Conservation (phyloP, 2,888 invertebrate species). For the Lordiphosa andalusiaca region DNA sequence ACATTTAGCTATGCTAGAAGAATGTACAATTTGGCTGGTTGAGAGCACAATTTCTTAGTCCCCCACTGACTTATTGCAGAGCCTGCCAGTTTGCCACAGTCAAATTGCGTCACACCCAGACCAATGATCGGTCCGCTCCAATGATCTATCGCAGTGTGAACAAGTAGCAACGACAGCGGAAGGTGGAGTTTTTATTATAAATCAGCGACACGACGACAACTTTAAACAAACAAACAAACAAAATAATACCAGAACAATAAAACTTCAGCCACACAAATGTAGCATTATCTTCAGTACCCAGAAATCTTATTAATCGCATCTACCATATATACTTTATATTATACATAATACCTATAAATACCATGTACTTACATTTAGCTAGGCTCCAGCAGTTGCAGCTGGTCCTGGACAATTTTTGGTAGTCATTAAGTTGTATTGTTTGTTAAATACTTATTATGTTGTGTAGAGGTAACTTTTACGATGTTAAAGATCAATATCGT, state of each 20-base stretch:
- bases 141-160: slow-evolving; percentile 82
- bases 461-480: slow-evolving; percentile 27
- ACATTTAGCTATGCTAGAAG: slow-evolving; percentile 10
- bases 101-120: slow-evolving; percentile 92
- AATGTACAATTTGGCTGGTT: slow-evolving; percentile 27
- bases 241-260: not conserved
- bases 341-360: slow-evolving; percentile 1
- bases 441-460: slow-evolving; percentile 47
- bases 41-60: slow-evolving; percentile 11
- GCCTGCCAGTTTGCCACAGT: slow-evolving; percentile 93
- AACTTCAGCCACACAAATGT: slow-evolving; percentile 34
- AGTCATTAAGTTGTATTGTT: slow-evolving; percentile 72
- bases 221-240: too few relatives aligned
- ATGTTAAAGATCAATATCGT: slow-evolving; percentile 48
- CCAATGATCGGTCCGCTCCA: slow-evolving; percentile 92
- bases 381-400: slow-evolving; percentile 42
- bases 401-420: slow-evolving; percentile 53
- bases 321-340: slow-evolving; percentile 15
- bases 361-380: slow-evolving; percentile 23
- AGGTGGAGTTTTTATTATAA: slow-evolving; percentile 64
- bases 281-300: slow-evolving; percentile 6
- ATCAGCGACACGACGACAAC: too few relatives aligned
- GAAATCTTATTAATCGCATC: slow-evolving; percentile 16
- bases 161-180: slow-evolving; percentile 72
- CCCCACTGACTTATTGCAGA: slow-evolving; percentile 82